A percentile compares a stretch with the other conserved stretches of the same genome.
Conservation (phyloP, 2,113 vertebrate species). For the Gallinago media region DNA sequence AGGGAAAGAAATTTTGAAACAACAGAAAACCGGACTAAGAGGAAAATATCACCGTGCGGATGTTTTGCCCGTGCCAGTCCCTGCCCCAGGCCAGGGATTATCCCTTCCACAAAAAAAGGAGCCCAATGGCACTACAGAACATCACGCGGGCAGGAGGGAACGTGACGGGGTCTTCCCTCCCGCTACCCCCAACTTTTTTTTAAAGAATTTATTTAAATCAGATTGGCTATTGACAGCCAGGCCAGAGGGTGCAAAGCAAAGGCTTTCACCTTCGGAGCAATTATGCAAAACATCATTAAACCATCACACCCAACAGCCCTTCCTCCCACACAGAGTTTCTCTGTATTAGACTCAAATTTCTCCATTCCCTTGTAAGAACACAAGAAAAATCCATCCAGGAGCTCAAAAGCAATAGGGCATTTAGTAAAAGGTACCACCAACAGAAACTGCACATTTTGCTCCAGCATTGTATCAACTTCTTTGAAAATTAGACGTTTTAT, state of each 20-base stretch:
- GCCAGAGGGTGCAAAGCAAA: not conserved
- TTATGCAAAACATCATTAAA: not conserved
- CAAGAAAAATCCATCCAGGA: not conserved
- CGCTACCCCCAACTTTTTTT: not conserved
- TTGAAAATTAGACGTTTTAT: not conserved
- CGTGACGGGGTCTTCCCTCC: not conserved
- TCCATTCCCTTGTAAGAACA: not conserved
- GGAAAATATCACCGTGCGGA: not conserved
- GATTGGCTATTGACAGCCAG: not conserved
- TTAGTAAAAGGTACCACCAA: fast-evolving
- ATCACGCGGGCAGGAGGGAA: not conserved
- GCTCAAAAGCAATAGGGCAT: not conserved
- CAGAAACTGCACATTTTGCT: not conserved
- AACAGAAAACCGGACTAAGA: not conserved
- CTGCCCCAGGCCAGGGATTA: not conserved
- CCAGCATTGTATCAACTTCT: fast-evolving
- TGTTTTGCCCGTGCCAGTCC: not conserved
- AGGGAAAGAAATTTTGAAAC: not conserved
- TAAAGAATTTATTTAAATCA: fast-evolving
- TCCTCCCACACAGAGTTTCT: not conserved
- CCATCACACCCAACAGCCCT: not conserved
- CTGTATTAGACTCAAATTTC: not conserved
- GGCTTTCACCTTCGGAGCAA: not conserved
- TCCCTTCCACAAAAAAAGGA: not conserved
- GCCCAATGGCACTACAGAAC: not conserved